Evolutionary conservation across 2,113 vertebrate genomes (phyloP), one percentile per base, ranked within the genome.

Genomic region (Hippocampus abdominalis): DNA sequence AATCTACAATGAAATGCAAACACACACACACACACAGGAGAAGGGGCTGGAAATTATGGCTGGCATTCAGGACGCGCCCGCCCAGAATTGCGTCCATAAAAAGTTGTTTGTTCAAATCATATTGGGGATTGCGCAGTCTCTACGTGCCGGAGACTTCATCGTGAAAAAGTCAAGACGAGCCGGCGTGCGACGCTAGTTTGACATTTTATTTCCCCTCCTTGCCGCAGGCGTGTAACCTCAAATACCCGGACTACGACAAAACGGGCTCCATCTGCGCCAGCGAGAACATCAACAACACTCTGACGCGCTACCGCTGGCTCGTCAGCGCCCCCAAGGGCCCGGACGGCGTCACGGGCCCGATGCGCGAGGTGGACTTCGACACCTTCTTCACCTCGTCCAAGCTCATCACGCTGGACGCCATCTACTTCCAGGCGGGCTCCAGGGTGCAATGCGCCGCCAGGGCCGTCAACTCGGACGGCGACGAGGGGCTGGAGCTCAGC

Each of bases 371-470:
- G 16, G 96, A 98, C 87, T 96, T 95, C 15, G 91, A 98, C 72
- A 98, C 97, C 25, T 98, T 98, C 89, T 97, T 98, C 81, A 96
- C 96, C 1, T 95, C 96, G 1, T 96, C 96, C 75, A 98, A 97
- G 90, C 93, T 93, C 83, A 95, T 97, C 80, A 94, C 95, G 0
- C 80, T 98, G 3, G 97, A 98, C 84, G 96, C 97, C 74, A 92
- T 98, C 78, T 98, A 98, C 90, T 98, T 98, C 76, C 95, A 96
- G 74, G 93, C 95, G 0, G 95, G 96, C 16, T 98, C 97, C 53
- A 86, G 95, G 75, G 94, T 98, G 44, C 97, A 97, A 79, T 98
- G 97, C 5, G 94, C 93, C 0, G 95, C 97, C 39, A 92, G 96
- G 7, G 95, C 96, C 0, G 95, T 98, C 59, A 96, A 95, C 79